Base-by-base conservation (phyloP, 2,888 invertebrate genomes). In the Eulithis prunata region DNA sequence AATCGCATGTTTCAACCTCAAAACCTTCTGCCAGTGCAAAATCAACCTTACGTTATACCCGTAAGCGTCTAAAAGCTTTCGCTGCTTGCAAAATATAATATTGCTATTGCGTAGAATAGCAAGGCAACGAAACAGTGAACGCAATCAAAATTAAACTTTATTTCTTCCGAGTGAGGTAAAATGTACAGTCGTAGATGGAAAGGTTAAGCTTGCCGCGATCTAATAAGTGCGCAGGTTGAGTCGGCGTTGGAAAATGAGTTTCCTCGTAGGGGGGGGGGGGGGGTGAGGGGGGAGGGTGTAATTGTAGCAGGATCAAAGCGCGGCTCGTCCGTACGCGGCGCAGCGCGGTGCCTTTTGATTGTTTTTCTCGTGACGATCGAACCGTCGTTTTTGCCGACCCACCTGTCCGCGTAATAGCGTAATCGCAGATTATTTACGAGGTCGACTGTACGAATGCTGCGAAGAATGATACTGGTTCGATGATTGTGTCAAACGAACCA, bases 191-290 rank as follows among this genome's bases (percentile, higher is more conserved):
- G 12, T 10, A 0, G 5, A 36, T 5, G 28, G 68, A 52, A 71
- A 66, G 57, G 8, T 2, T 67, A 77, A 70, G 21, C 73, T 81
- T 77, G 88, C 71, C 57, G 60, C 67, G 71, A 76, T 81, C 85
- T 91, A 91, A 91, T 90, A 91, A 91, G 88, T 85, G 87, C 86
- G 83, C 85, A 81, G 87, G 86, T 85, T 87, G 84, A 84, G 84
- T 86, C 81, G 86, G 83, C 82, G 88, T 86, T 88, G 91, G 91
- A 89, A 92, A 92, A 91, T 92, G 91, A 91, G 91, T 91, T 91
- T 92, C 89, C 91, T 86, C 84, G 82, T 79, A 79, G 71, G 70
- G 73, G 75, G 75, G 75, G 75, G 4, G 1, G 74, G 74, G 75
- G 75, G 4, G 1, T 73, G 74, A 73, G 73, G 69, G 71, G 75